Base-by-base conservation (phyloP, 2,888 invertebrate genomes). In the Athetis lepigone region DNA sequence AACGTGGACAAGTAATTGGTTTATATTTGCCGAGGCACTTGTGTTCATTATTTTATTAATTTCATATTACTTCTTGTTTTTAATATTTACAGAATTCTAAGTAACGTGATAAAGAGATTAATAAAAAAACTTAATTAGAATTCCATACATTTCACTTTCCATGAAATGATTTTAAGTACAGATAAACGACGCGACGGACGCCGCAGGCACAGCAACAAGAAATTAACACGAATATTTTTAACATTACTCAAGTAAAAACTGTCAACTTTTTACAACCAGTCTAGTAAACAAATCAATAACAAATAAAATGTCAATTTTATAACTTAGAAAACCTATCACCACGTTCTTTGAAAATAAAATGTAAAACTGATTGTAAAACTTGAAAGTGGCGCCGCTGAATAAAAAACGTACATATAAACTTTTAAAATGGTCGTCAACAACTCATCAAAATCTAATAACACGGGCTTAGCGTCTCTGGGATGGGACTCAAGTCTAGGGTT, bases 391-490 rank as follows among this genome's bases (percentile, higher is more conserved):
- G 70, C 43, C 46, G 51, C 52, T 57, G 68, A 76, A 77, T 77
- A 70, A 80, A 77, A 81, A 77, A 78, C 54, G 43, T 80, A 76
- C 58, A 70, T 63, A 66, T 42, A 84, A 82, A 83, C 72, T 81
- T 83, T 84, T 81, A 80, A 85, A 87, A 85, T 82, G 77, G 80
- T 80, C 84, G 87, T 91, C 87, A 89, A 89, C 88, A 90, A 86
- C 86, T 88, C 88, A 88, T 91, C 90, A 90, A 89, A 90, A 90
- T 88, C 89, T 88, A 92, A 92, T 92, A 92, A 90, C 85, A 83
- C 75, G 81, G 82, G 85, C 88, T 89, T 89, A 89, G 85, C 70
- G 80, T 77, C 70, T 80, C 79, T 45, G 54, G 64, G 66, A 66
- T 67, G 58, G 63, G 16, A 25, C 66, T 42, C 40, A 3, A 40